phyloP scores from a whole-genome alignment of 2,888 invertebrate species.

The Elmis aenea region DNA sequence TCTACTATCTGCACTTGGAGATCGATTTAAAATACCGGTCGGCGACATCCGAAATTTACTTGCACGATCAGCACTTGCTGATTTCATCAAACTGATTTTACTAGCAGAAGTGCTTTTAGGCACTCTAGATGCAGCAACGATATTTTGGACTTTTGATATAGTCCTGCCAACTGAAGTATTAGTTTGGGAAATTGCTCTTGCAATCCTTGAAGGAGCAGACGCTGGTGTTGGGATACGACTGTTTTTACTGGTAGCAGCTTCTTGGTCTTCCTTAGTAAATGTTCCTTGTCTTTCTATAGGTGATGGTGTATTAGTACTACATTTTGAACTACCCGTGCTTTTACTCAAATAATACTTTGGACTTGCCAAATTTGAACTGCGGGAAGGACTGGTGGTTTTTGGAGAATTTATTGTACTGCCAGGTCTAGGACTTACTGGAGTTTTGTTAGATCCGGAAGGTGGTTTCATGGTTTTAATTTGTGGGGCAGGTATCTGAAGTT shows the following conservation, averaged over 20 bases:
- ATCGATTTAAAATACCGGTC: conserved; percentile 36
- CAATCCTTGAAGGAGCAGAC: conserved; percentile 34
- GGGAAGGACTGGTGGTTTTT: conserved; percentile 1
- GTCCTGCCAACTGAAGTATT: conserved; percentile 39
- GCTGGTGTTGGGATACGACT: conserved; percentile 23
- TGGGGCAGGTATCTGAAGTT: conserved; percentile 2
- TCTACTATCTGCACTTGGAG: conserved; percentile 44
- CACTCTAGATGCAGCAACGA: conserved; percentile 36
- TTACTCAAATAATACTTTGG: conserved; percentile 6
- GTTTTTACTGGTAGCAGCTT: conserved; percentile 37
- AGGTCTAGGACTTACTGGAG: no score
- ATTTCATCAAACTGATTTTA: conserved; percentile 24
- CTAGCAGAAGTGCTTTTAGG: conserved; percentile 12
- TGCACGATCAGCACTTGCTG: conserved; percentile 35
- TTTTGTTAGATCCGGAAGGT: conserved; percentile 12
- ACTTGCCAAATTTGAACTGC: conserved; percentile 1
- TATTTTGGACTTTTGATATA: conserved; percentile 42
- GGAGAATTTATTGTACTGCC: conserved; percentile 2
- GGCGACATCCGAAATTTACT: conserved; percentile 18
- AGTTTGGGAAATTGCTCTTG: conserved; percentile 40
- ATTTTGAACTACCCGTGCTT: conserved; percentile 7
- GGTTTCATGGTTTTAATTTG: conserved; percentile 17
- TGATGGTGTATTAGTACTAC: conserved; percentile 31
- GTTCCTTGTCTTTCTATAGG: conserved; percentile 81
- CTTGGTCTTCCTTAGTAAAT: conserved; percentile 77